Conservation (phyloP, 2,113 vertebrate species). For the Cairina moschata region DNA sequence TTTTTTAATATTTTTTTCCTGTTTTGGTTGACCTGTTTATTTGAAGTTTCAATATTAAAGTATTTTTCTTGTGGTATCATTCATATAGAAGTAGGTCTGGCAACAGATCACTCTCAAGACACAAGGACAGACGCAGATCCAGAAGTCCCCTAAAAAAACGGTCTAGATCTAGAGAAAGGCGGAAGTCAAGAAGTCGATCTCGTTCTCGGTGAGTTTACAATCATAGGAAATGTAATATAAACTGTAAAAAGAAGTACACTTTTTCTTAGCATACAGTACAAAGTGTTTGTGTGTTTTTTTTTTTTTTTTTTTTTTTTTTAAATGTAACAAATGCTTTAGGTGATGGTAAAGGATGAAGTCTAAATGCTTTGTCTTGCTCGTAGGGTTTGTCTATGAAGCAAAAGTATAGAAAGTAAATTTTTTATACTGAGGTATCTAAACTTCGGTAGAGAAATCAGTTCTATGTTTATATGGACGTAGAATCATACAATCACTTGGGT, state of each 20-base stretch:
- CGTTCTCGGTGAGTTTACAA: slow-evolving; percentile 77
- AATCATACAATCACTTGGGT: not conserved
- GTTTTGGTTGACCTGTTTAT: not conserved
- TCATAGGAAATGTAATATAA: not conserved
- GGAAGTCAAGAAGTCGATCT: slow-evolving; percentile 85
- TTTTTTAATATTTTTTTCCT: rapidly evolving
- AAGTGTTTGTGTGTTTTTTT: too few relatives aligned
- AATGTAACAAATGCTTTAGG: not conserved
- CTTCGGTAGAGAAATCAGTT: not conserved
- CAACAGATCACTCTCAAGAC: slow-evolving; percentile 79
- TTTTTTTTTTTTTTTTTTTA: not conserved
- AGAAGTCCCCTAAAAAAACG: slow-evolving; percentile 83
- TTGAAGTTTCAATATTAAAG: not conserved
- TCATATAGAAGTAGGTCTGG: slow-evolving; percentile 80
- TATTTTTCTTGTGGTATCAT: not conserved
- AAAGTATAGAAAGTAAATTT: not conserved
- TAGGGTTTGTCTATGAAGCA: not conserved
- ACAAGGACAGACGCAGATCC: slow-evolving; percentile 82
- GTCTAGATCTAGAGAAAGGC: slow-evolving; percentile 87
- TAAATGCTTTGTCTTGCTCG: not conserved
- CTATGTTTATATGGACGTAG: not conserved
- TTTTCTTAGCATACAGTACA: not conserved
- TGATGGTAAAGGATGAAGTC: not conserved
- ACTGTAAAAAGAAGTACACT: too few relatives aligned
- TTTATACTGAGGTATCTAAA: not conserved